Percentiles rank a stretch among this genome's conserved stretches.
Evolutionary conservation across 2,113 vertebrate species (phyloP).

Genomic region (Dasyprocta punctata): DNA sequence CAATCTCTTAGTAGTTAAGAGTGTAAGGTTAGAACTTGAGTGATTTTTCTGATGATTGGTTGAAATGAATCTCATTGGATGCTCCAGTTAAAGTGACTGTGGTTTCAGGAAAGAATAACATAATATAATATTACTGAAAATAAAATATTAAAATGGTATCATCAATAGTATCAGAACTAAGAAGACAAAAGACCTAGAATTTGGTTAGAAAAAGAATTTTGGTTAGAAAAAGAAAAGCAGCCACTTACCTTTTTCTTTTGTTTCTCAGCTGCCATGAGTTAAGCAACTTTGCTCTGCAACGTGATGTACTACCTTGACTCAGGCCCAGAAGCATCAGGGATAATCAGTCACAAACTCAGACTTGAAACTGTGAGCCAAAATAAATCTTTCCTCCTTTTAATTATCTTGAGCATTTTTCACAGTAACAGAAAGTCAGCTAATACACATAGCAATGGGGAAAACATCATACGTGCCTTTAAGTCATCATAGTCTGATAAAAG

Average conservation of each 20-base stretch:
- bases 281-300: neutral
- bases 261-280: neutral
- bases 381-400: neutral
- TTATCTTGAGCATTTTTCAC: neutral
- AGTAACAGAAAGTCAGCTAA: neutral
- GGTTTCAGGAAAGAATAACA: neutral
- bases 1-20: neutral
- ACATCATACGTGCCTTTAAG: neutral
- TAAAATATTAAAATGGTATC: neutral
- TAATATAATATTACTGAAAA: neutral
- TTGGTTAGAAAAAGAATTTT: conserved; percentile 12
- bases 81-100: neutral
- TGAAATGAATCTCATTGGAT: neutral
- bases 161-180: neutral
- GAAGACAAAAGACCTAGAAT: neutral
- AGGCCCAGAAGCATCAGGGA: neutral
- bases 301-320: neutral
- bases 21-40: neutral
- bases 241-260: neutral
- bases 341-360: neutral
- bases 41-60: neutral
- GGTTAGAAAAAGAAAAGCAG: neutral
- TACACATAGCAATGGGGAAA: neutral
- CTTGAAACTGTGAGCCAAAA: neutral
- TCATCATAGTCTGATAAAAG: neutral